Conservation (phyloP, 2,888 invertebrate genomes). For the Epirrhoe alternata region DNA sequence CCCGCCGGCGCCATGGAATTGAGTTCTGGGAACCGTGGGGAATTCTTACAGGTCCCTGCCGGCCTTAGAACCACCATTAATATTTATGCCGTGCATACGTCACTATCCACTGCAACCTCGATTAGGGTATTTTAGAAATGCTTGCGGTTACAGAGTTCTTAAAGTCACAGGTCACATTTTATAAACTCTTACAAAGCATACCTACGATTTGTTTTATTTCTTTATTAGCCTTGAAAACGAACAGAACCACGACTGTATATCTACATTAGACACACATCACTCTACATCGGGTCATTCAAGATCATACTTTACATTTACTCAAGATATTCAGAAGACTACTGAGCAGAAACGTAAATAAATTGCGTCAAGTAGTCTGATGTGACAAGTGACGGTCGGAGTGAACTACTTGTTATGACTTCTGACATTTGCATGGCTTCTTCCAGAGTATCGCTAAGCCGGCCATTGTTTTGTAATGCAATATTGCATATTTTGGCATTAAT, state of each 20-base stretch:
- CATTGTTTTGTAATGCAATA: constrained; percentile 20
- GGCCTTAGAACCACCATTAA: constrained; percentile 70
- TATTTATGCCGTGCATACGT: constrained; percentile 65
- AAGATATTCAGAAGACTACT: too few species aligned
- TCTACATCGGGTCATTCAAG: too few species aligned
- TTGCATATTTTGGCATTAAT: constrained; percentile 9
- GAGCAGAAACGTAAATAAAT: constrained; percentile 1
- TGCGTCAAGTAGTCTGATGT: constrained; percentile 14
- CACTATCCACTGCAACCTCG: constrained; percentile 48
- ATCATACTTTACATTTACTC: too few species aligned
- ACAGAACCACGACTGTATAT: too few species aligned
- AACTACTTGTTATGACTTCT: constrained; percentile 66
- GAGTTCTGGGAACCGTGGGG: constrained; percentile 73
- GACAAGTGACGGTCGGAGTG: constrained; percentile 35
- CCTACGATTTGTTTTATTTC: too few species aligned
- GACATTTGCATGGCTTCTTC: constrained; percentile 71
- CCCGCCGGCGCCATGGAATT: constrained; percentile 72
- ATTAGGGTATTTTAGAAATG: constrained; percentile 24
- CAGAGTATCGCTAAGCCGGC: constrained; percentile 26
- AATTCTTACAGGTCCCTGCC: constrained; percentile 71
- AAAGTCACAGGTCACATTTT: not conserved
- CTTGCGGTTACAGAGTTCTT: not conserved
- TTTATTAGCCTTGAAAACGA: too few species aligned
- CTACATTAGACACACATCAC: not conserved
- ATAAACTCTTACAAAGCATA: not conserved